Evolutionary conservation across 2,888 invertebrate species (phyloP).

Genomic region (Morinoia aosen): DNA sequence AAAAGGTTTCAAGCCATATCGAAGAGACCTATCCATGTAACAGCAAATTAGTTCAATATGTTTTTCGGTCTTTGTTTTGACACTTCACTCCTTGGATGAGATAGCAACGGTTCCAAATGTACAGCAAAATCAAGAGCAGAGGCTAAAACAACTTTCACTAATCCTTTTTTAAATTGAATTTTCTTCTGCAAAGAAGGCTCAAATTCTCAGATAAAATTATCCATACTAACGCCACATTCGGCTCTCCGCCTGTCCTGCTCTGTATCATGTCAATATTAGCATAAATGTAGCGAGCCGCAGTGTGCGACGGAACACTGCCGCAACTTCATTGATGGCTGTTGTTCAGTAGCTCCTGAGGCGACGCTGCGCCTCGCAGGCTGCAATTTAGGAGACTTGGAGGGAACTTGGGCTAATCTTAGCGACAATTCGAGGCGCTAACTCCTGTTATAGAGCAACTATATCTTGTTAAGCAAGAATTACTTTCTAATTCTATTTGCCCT

Average conservation of each 20-base stretch:
- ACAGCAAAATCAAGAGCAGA: too few species aligned
- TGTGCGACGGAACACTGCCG: neutral
- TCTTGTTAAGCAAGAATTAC: neutral
- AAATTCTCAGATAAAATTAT: too few species aligned
- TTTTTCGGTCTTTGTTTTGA: too few species aligned
- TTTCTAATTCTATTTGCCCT: neutral
- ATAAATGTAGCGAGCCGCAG: neutral
- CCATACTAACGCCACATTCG: too few species aligned
- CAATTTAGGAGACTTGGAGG: neutral
- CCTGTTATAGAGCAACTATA: neutral
- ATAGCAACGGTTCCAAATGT: too few species aligned
- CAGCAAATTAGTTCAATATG: too few species aligned
- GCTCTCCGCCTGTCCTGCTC: neutral
- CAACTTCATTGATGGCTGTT: neutral
- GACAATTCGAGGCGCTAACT: constrained; percentile 10
- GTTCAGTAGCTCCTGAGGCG: neutral
- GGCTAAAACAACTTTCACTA: too few species aligned
- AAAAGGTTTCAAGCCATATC: too few species aligned
- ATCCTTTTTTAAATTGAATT: too few species aligned
- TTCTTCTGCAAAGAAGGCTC: too few species aligned
- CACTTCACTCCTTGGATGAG: too few species aligned
- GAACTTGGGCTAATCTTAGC: neutral
- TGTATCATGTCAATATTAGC: neutral
- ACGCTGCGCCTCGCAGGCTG: neutral
- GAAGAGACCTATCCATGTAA: too few species aligned